Base-by-base conservation (phyloP, 1,140 invertebrate species). In the Drosophila sturtevanti region DNA sequence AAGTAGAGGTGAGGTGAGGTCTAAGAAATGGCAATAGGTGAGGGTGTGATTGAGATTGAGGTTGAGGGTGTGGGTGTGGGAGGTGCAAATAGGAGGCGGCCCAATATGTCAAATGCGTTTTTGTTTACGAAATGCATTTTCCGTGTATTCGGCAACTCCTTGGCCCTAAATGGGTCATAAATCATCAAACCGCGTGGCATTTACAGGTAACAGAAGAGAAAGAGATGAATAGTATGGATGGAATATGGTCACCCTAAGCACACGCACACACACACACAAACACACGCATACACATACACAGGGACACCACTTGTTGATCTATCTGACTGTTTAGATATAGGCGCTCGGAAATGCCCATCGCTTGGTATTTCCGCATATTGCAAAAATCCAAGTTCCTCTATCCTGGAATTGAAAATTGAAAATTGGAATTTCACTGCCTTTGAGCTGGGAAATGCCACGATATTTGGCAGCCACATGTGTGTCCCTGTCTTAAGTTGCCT, bases 51-150 rank as follows among this genome's bases (percentile, higher is more conserved):
- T 21, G 41, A 27, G 10, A 12, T n/a, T 11, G 22, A 21, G 56
- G 21, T 44, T 24, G 24, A 14, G 31, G 16, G 31, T 35, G 56
- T 16, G 34, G 16, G 37, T 65, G 44, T 59, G 51, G 35, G 12
- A 34, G 54, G 51, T 44, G 18, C 54, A 54, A 73, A 72, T 73
- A 66, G 63, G 56, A 54, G 35, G 51, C 52, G 44, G 54, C n/a
- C n/a, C 27, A 44, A 69, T 62, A 34, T 59, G 56, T 35, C 58
- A 21, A 60, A 38, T n/a, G 58, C 37, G 69, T 56, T 69, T 70
- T 78, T 86, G 79, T 86, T 86, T 81, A 86, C 79, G 71, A 87
- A 86, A 86, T 64, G 76, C 81, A 86, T 86, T 87, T 86, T 86
- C 75, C 71, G 69, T 81, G 68, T 77, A 76, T 76, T 63, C 60